Conservation (phyloP, 2,113 vertebrate species). For the Grammomys dolichurus region DNA sequence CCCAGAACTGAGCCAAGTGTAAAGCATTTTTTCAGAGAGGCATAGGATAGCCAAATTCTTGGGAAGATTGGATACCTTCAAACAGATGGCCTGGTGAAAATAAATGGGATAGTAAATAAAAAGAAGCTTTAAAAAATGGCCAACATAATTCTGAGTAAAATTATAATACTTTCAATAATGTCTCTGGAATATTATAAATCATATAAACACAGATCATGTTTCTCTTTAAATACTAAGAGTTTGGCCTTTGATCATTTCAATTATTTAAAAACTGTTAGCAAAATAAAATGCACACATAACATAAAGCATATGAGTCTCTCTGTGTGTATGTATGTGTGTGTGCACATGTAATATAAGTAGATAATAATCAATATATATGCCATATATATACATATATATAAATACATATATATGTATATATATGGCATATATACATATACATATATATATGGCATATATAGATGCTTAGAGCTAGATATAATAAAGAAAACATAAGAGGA, state of each 20-base stretch:
- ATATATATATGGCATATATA: not conserved
- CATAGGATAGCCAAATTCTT: not conserved
- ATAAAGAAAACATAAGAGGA: not conserved
- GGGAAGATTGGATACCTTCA: not conserved
- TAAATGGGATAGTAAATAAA: not conserved
- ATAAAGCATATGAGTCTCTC: not conserved
- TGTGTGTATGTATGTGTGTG: not conserved
- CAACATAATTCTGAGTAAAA: not conserved
- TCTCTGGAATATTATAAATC: not conserved
- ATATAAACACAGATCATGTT: not conserved
- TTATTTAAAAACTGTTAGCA: not conserved
- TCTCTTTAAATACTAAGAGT: not conserved
- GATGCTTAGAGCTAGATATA: not conserved
- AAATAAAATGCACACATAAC: not conserved
- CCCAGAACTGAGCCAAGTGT: not conserved
- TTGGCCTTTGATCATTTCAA: not conserved
- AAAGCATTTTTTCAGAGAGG: not conserved
- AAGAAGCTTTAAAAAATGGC: not conserved
- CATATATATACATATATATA: not conserved
- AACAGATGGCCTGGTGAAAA: not conserved
- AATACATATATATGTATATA: not conserved
- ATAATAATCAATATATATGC: not conserved
- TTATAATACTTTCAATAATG: not conserved
- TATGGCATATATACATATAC: no score
- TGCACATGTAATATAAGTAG: not conserved